Percentiles rank a stretch among this genome's conserved stretches.
Evolutionary conservation across 2,888 invertebrate species (phyloP).

Genomic region (Encarsia formosa): DNA sequence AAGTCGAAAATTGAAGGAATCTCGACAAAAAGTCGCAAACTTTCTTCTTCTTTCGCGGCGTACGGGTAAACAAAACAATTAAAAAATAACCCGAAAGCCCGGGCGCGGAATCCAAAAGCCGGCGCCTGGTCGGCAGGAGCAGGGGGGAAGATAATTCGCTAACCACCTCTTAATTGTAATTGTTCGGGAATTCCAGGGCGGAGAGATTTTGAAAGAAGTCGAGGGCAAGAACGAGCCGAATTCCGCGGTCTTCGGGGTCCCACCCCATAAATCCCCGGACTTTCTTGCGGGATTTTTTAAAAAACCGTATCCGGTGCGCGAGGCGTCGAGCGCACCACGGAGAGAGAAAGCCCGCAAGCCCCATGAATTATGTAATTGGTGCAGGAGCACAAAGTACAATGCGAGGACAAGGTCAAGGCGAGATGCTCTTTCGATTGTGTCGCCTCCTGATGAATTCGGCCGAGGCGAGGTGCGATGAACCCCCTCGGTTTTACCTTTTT

Average conservation of each 20-base stretch:
- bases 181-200: slow-evolving; percentile 45
- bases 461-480: too few species aligned
- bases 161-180: slow-evolving; percentile 52
- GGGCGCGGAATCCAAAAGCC: not conserved
- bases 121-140: not conserved
- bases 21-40: not conserved
- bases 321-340: too few species aligned
- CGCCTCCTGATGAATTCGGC: not conserved
- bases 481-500: not conserved
- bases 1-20: too few species aligned
- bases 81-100: too few species aligned
- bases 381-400: not conserved
- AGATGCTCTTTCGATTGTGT: not conserved
- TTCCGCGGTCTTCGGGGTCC: slow-evolving; percentile 46
- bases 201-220: not conserved
- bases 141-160: slow-evolving; percentile 50
- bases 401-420: slow-evolving; percentile 18
- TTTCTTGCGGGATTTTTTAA: slow-evolving; percentile 30
- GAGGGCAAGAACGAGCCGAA: slow-evolving; percentile 45
- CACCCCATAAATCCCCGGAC: slow-evolving; percentile 45
- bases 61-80: too few species aligned
- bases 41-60: too few species aligned
- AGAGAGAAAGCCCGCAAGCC: not conserved
- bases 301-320: not conserved
- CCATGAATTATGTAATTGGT: slow-evolving; percentile 24